Evolutionary conservation across 2,113 vertebrate genomes (phyloP).

Genomic region (Casuarius casuarius): DNA sequence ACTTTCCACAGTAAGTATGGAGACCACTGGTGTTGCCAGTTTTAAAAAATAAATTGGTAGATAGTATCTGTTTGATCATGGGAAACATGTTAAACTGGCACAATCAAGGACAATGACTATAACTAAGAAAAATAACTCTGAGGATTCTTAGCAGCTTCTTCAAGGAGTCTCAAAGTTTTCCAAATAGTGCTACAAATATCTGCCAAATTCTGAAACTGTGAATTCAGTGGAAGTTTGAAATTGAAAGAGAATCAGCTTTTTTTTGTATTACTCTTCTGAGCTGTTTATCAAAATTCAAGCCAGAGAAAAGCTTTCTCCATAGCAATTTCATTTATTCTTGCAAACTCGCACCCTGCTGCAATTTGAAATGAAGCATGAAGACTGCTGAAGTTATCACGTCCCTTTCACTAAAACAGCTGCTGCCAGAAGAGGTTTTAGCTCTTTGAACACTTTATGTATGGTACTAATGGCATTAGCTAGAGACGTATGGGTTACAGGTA

Average conservation of each 20-base stretch:
- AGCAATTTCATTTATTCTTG: background rate
- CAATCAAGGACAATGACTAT: background rate
- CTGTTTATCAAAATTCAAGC: background rate
- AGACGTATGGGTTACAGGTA: background rate
- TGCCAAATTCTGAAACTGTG: background rate
- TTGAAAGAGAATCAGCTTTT: slow-evolving; percentile 24
- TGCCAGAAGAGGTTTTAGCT: background rate
- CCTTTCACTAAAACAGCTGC: background rate
- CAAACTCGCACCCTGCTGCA: background rate
- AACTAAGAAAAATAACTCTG: background rate
- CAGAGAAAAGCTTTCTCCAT: background rate
- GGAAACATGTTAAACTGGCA: background rate
- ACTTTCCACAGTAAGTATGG: background rate
- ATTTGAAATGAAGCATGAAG: background rate
- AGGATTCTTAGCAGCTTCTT: background rate
- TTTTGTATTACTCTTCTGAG: background rate
- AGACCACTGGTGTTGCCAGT: background rate
- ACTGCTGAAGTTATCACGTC: background rate
- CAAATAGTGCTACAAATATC: background rate
- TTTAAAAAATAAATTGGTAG: background rate
- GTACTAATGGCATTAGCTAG: background rate
- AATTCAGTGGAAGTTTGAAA: background rate
- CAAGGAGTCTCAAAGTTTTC: background rate
- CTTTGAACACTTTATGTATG: background rate
- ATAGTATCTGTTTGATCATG: background rate